Base-by-base conservation (phyloP, 2,888 invertebrate species). In the Nomada ruficornis region DNA sequence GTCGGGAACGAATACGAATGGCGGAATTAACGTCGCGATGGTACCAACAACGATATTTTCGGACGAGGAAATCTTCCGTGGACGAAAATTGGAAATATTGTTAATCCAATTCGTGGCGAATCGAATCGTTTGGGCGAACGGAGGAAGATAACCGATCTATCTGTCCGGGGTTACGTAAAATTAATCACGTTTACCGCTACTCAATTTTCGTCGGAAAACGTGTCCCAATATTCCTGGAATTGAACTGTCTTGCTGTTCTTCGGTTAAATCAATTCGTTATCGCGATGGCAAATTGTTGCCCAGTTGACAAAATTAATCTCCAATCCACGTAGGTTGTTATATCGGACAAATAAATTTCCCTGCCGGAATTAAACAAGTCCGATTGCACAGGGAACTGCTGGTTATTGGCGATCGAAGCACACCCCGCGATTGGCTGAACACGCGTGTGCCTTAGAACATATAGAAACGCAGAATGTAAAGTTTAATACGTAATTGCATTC, bases 271-370 rank as follows among this genome's bases (percentile, higher is more conserved):
- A 82, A 80, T 80, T 80, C 74, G 80, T 70, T 67, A 67, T 74
- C 81, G 54, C 50, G 80, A 57, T 80, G 71, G 74, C 74, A 75
- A 82, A 80, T 80, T 75, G 80, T 79, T 69, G 70, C 70, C 70
- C 70, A 54, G 78, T 78, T 73, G 79, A 80, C 70, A 75, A 80
- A 80, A 82, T 82, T 80, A 80, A 82, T 82, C 75, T 75, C 62
- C 74, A 70, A 75, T 67, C 70, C 65, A 42, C 26, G 57, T 29
- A 2, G 65, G 54, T 26, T 54, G 72, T 54, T 55, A n/a, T 69
- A 29, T 36, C 57, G 68, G 15, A 50, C 75, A 80, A 82, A 82
- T 80, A 74, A 80, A 81, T 81, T 79, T 80, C 70, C 13, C 18
- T 36, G 10, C 5, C 11, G 64, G 36, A 76, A 70, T 76, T 65